Percentiles rank a stretch among this genome's conserved stretches.
phyloP scores from a whole-genome alignment of 2,888 invertebrate species.

The Abscondita cerata region DNA sequence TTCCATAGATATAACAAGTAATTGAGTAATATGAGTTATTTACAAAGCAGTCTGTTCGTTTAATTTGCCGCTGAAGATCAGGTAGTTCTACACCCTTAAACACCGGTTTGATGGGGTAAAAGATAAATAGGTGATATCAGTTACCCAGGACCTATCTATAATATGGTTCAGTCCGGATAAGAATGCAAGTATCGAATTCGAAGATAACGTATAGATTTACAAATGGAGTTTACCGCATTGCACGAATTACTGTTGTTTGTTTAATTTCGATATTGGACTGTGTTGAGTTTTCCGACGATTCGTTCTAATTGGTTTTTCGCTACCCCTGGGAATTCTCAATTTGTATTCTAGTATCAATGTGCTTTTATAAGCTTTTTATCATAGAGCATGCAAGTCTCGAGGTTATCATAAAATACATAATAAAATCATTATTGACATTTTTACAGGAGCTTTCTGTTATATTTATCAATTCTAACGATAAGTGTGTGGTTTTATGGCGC shows the following conservation, averaged over 20 bases:
- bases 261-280: slow-evolving; percentile 19
- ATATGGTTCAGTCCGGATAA: slow-evolving; percentile 22
- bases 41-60: slow-evolving; percentile 27
- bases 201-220: slow-evolving; percentile 13
- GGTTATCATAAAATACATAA: too few species aligned
- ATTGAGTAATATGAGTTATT: slow-evolving; percentile 29
- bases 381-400: too few species aligned
- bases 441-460: too few species aligned
- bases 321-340: background rate
- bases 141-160: slow-evolving; percentile 33
- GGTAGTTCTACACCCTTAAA: slow-evolving; percentile 15
- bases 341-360: slow-evolving; percentile 5
- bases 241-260: slow-evolving; percentile 15
- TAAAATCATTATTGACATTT: too few species aligned
- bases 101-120: slow-evolving; percentile 17
- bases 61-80: slow-evolving; percentile 26
- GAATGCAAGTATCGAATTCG: slow-evolving; percentile 13
- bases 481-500: too few species aligned
- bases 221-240: slow-evolving; percentile 14
- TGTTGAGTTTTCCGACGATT: slow-evolving; percentile 3
- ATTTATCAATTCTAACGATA: too few species aligned
- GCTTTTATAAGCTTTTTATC: background rate
- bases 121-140: slow-evolving; percentile 35
- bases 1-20: slow-evolving; percentile 25
- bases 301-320: slow-evolving; percentile 9